phyloP scores from a whole-genome alignment of 1,140 invertebrate species.

The Drosophila varians region DNA sequence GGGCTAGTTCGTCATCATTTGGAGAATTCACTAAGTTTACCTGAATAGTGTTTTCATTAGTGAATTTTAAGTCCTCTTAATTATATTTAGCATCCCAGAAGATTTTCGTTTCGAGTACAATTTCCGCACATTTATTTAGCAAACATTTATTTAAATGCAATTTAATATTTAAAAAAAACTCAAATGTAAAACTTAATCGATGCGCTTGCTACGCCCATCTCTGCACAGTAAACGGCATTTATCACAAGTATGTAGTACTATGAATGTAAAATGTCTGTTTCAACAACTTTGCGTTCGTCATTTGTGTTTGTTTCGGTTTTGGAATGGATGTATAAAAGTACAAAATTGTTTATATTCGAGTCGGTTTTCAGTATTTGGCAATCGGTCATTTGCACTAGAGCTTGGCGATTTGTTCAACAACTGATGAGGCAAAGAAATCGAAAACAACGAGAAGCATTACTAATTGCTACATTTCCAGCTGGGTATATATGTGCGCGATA shows the following conservation, averaged over 20 bases:
- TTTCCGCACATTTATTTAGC: constrained; percentile 41
- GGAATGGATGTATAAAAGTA: constrained; percentile 72
- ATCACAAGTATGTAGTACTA: constrained; percentile 76
- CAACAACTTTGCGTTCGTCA: constrained; percentile 42
- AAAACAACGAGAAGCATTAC: constrained; percentile 72
- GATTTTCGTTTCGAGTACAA: neutral
- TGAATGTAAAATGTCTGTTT: constrained; percentile 38
- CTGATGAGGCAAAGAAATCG: constrained; percentile 56
- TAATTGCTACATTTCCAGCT: constrained; percentile 51
- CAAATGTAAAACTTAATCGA: constrained; percentile 51
- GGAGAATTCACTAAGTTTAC: neutral
- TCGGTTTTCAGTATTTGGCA: constrained; percentile 57
- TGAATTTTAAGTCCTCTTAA: neutral
- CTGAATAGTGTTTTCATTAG: neutral
- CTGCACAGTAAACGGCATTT: constrained; percentile 73
- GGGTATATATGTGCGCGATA: constrained; percentile 56
- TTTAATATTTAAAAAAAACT: constrained; percentile 71
- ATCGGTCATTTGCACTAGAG: constrained; percentile 41
- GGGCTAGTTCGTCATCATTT: neutral
- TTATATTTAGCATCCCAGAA: too few relatives aligned
- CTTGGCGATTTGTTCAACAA: constrained; percentile 56
- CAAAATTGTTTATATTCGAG: constrained; percentile 60
- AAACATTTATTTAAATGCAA: constrained; percentile 78
- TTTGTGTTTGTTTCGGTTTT: constrained; percentile 24
- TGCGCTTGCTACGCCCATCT: constrained; percentile 15